Conservation (phyloP, 2,888 invertebrate species). For the Drosophila longiperda region DNA sequence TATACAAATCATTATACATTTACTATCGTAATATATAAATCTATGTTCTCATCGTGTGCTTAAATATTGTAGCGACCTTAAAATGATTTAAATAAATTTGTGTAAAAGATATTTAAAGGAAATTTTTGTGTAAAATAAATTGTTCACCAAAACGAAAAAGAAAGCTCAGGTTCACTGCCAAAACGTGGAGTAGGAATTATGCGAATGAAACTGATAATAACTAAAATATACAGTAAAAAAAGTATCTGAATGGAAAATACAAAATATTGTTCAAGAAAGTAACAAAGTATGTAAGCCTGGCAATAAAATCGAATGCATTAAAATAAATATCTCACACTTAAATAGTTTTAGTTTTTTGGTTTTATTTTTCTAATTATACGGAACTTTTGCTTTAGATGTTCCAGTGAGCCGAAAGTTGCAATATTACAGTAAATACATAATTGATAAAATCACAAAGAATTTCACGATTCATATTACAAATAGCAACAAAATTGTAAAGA, state of each 20-base stretch:
- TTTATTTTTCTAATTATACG: constrained; percentile 17
- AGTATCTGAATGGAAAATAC: constrained; percentile 29
- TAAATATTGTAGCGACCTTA: constrained; percentile 55
- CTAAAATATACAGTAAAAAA: constrained; percentile 40
- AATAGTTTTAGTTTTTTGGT: constrained; percentile 35
- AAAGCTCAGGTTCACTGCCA: constrained; percentile 84
- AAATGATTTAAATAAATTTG: constrained; percentile 51
- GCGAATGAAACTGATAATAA: constrained; percentile 50
- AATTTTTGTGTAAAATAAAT: constrained; percentile 68
- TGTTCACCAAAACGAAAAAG: constrained; percentile 70
- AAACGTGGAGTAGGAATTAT: constrained; percentile 78
- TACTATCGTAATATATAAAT: constrained; percentile 21
- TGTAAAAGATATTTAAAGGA: constrained; percentile 46
- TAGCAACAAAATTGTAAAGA: constrained; percentile 45
- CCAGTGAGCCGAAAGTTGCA: constrained; percentile 60
- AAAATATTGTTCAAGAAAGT: constrained; percentile 22
- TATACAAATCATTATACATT: constrained; percentile 27
- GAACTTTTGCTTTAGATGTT: constrained; percentile 24
- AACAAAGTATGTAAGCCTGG: constrained; percentile 22
- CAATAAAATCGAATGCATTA: constrained; percentile 32
- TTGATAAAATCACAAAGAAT: constrained; percentile 49
- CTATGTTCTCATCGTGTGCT: constrained; percentile 54
- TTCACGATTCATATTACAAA: constrained; percentile 36
- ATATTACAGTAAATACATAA: constrained; percentile 47
- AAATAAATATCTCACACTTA: constrained; percentile 5